Base-by-base conservation (phyloP, 2,888 invertebrate species). In the Volucella zonaria region DNA sequence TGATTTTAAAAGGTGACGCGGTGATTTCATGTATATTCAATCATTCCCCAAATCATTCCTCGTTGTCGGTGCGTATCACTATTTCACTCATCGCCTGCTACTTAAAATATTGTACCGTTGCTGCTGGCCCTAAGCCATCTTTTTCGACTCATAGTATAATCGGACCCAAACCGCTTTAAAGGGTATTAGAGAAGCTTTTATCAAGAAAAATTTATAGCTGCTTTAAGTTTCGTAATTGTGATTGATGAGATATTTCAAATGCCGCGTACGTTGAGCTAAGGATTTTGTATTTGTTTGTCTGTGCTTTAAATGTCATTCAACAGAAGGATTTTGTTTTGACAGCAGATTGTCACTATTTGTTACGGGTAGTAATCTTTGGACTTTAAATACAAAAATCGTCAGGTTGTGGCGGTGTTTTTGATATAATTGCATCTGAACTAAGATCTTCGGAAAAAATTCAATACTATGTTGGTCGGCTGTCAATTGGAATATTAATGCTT, bases 161-260 rank as follows among this genome's bases (percentile, higher is more conserved):
- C 77, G 77, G 61, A 45, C 61, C 68, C 40, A 52, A 49, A 38
- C 15, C 62, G 14, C 49, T 15, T 78, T 51, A 71, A 42, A 40
- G 31, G 70, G 77, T 49, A 58, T 78, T 78, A 70, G 40, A 54
- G 89, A 88, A 88, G 89, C 89, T 90, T 89, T 89, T 89, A 89
- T 88, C 47, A 6, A 45, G 88, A 88, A 88, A 89, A 89, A 89
- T 90, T 90, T 90, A 90, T 90, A 89, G 89, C 88, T 87, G 87
- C 89, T 88, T 88, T 88, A 88, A 89, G 89, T 89, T 90, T 89
- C 89, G 89, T 90, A 90, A 90, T 90, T 90, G 90, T 90, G 90
- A 90, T 90, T 90, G 90, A 90, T 90, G 90, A 90, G 89, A 89
- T 87, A 89, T 89, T 87, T 88, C 56, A 43, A 58, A 43, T 78